phyloP scores from a whole-genome alignment of 2,113 vertebrate genomes.

The Corythaeola cristata region DNA sequence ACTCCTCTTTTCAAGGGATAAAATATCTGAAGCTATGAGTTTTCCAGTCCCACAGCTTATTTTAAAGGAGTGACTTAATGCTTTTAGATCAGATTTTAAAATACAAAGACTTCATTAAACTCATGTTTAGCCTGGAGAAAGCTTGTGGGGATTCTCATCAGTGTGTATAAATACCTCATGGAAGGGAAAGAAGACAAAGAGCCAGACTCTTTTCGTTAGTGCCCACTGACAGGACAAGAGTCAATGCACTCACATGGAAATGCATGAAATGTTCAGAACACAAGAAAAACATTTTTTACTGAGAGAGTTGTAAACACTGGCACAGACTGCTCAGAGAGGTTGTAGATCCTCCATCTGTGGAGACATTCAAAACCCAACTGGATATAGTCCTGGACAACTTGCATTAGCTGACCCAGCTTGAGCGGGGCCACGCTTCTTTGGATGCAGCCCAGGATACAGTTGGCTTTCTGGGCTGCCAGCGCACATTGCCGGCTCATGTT shows the following conservation, averaged over 20 bases:
- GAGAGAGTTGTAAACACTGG: neutral
- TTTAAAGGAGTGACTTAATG: neutral
- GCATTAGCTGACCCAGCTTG: neutral
- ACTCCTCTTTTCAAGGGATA: neutral
- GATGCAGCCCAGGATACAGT: too few species aligned
- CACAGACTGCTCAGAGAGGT: neutral
- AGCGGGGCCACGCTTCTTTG: neutral
- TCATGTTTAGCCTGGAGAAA: neutral
- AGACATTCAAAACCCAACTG: neutral
- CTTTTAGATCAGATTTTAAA: neutral
- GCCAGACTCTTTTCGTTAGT: neutral
- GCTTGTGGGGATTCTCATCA: neutral
- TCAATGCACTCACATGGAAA: neutral
- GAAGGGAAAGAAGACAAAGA: neutral
- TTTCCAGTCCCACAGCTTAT: neutral
- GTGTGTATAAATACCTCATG: neutral
- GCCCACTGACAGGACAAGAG: neutral
- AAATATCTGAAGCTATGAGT: neutral
- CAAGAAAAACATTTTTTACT: neutral
- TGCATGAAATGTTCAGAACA: neutral
- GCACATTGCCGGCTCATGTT: too few species aligned
- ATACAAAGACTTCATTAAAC: neutral
- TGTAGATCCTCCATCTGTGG: neutral
- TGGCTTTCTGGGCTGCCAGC: too few species aligned
- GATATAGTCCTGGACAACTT: neutral